Evolutionary conservation across 2,113 vertebrate genomes (phyloP).

Genomic region (Madoqua kirkii): DNA sequence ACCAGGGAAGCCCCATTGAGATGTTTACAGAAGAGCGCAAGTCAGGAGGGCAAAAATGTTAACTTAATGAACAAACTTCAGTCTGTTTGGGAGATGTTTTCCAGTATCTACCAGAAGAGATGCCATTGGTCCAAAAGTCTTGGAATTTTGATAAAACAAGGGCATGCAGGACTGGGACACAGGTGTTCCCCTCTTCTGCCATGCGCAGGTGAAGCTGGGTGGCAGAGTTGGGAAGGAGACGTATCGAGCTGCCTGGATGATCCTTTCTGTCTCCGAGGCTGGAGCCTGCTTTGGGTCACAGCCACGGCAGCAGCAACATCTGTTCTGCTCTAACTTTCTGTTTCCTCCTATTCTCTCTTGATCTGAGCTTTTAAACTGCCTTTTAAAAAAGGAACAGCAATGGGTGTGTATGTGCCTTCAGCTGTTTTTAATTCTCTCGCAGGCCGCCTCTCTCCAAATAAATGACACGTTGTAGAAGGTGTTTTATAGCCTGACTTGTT

Average conservation of each 20-base stretch:
- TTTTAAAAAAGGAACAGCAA: not conserved
- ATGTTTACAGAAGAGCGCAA: not conserved
- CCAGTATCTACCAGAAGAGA: not conserved
- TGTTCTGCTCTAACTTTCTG: not conserved
- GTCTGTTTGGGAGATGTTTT: not conserved
- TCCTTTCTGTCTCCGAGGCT: not conserved
- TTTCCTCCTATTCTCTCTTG: not conserved
- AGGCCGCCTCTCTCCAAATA: not conserved
- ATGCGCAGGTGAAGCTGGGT: not conserved
- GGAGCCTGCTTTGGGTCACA: not conserved
- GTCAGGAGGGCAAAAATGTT: not conserved
- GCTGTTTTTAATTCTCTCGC: slow-evolving; percentile 39
- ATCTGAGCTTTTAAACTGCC: not conserved
- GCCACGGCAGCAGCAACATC: not conserved
- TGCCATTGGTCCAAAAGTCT: not conserved
- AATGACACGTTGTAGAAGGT: slow-evolving; percentile 14
- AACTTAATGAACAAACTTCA: not conserved
- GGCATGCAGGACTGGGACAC: too few species aligned
- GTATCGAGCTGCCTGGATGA: not conserved
- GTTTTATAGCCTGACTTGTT: slow-evolving; percentile 25
- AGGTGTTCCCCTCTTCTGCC: not conserved
- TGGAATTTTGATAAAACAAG: not conserved
- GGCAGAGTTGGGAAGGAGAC: not conserved
- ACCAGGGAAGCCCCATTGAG: not conserved
- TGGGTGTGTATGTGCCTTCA: not conserved